Conservation (phyloP, 2,888 invertebrate genomes). For the Hololepta plana region DNA sequence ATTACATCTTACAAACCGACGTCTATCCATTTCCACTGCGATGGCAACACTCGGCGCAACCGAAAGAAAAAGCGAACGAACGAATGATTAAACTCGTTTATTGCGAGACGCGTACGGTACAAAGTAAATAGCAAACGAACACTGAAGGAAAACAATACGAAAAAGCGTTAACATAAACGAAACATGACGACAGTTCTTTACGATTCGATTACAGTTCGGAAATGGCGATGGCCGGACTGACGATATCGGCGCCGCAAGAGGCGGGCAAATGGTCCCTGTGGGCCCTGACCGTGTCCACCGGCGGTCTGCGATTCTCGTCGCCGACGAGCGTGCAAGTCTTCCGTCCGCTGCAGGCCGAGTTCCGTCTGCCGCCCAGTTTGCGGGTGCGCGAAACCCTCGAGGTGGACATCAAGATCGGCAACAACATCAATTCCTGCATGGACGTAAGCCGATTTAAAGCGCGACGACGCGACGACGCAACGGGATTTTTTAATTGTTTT, state of each 20-base stretch:
- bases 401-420: slow-evolving; percentile 49
- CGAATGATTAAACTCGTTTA: too few relatives aligned
- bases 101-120: too few relatives aligned
- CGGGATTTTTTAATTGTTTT: neutral
- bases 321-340: slow-evolving; percentile 41
- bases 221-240: slow-evolving; percentile 37
- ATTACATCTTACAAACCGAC: too few relatives aligned
- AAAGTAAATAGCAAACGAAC: too few relatives aligned
- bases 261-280: slow-evolving; percentile 47
- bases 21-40: too few relatives aligned
- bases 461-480: too few relatives aligned
- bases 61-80: too few relatives aligned
- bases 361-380: slow-evolving; percentile 37
- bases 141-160: too few relatives aligned
- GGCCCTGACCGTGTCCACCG: slow-evolving; percentile 37
- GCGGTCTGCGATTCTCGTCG: slow-evolving; percentile 35
- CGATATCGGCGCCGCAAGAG: slow-evolving; percentile 39
- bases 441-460: slow-evolving; percentile 36
- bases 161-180: neutral
- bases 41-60: too few relatives aligned
- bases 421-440: slow-evolving; percentile 49
- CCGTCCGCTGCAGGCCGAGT: slow-evolving; percentile 42
- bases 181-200: too few relatives aligned
- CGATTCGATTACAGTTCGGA: slow-evolving; percentile 29
- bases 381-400: slow-evolving; percentile 45